Base-by-base conservation (phyloP, 2,113 vertebrate genomes). In the Paramisgurnus dabryanus region DNA sequence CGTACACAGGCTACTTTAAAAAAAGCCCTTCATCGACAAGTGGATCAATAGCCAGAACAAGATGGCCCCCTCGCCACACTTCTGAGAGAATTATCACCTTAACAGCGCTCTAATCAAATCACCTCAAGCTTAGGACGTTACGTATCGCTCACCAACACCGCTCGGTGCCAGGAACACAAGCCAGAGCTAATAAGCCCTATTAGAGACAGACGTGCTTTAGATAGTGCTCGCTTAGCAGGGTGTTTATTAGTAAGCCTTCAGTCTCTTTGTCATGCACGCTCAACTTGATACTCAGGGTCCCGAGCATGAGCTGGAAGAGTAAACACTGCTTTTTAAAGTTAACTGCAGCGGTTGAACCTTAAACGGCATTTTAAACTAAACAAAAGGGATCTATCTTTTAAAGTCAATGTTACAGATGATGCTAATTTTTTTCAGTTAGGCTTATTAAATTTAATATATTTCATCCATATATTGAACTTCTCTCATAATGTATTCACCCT, bases 31-130 rank as follows among this genome's bases (percentile, higher is more conserved):
- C 47, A 85, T 72, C 17, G 72, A 82, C 88, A 87, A 87, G 83
- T 80, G 67, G 87, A 93, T 95, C 92, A 88, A 94, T 94, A 90
- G 84, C 69, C 86, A 86, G 85, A 91, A 89, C 85, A 87, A 86
- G 68, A 41, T 40, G 57, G 72, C 57, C 83, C 76, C 71, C 13
- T 71, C 65, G 71, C 60, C 45, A 53, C 43, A 49, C 63, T 84
- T 67, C 87, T 80, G 77, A 84, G 73, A 84, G 85, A 88, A 90
- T 89, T 87, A 89, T 89, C 87, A 77, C 86, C 84, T 83, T 83
- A 85, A 89, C 81, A 85, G 61, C 67, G 82, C 81, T 79, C 87
- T 94, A 90, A 94, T 93, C 87, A 86, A 87, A 93, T 93, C 86
- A 82, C 68, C 74, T 58, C 83, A 80, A 79, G 80, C 87, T 86